Conservation (phyloP, 2,797 vertebrate species). For the Silurus lanzhouensis region DNA sequence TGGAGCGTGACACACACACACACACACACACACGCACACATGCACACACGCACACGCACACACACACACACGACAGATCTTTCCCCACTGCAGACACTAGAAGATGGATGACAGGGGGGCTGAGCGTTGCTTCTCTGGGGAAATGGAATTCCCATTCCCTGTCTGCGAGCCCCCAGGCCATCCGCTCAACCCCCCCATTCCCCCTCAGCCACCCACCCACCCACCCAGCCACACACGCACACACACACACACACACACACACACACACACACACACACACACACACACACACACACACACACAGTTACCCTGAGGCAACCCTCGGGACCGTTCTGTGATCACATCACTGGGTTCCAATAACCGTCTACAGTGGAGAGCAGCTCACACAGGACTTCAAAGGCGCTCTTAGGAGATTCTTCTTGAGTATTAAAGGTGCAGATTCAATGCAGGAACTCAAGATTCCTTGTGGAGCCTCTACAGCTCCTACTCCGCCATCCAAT, state of each 20-base stretch:
- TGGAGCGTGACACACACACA: neutral
- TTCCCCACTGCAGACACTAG: constrained; percentile 66
- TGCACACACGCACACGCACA: constrained; percentile 1
- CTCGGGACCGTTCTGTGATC: constrained; percentile 25
- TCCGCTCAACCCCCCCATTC: constrained; percentile 47
- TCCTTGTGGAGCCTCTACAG: neutral
- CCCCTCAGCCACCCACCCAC: neutral
- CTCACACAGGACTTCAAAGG: constrained; percentile 15
- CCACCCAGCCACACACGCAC: neutral
- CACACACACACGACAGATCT: constrained; percentile 42
- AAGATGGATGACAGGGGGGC: constrained; percentile 76
- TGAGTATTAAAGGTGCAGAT: neutral
- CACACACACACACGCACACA: neutral
- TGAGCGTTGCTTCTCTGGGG: constrained; percentile 73
- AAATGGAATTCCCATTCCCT: constrained; percentile 77
- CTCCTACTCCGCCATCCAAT: neutral
- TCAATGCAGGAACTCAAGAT: neutral
- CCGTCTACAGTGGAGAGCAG: constrained; percentile 7
- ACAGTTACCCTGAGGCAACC: constrained; percentile 11
- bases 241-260: neutral
- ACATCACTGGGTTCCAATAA: constrained; percentile 29
- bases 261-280: constrained; percentile 10
- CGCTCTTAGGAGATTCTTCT: neutral
- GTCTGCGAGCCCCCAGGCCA: constrained; percentile 68
- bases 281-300: constrained; percentile 13